Evolutionary conservation across 2,113 vertebrate genomes (phyloP), one percentile per base, ranked within the genome.

Genomic region (Accipiter virgatus): DNA sequence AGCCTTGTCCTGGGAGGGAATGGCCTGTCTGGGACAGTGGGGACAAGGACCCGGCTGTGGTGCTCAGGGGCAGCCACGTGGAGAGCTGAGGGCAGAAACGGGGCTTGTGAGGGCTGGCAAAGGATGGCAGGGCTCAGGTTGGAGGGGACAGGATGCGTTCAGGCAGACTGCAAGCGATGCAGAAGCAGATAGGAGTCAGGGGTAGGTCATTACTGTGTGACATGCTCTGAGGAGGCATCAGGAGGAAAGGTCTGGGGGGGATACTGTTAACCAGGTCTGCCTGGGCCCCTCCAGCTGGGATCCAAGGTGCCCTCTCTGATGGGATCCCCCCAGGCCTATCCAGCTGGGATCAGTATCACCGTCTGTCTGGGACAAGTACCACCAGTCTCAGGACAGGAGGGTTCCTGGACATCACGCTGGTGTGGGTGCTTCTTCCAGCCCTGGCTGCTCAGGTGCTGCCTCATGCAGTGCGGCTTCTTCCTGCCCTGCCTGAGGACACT

Each of bases 41-140:
- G 65, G 83, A 38, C 0, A 1, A 48, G 34, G 58, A 19, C 45
- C 47, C 0, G 0, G 38, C 59, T 29, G 29, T 27, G 52, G 47
- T 36, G 74, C 47, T 56, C 8, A 16, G 52, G 53, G 50, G 36
- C 11, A 55, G 52, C 45, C 6, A 9, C 0, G 1, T 59, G 83
- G 59, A 38, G 74, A 48, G 25, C 52, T 38, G 56, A 32, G 53
- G 55, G 32, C 55, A 50, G 36, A 18, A 43, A 22, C 0, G 2
- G n/a, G 52, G 23, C 53, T 45, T 14, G 29, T 12, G 63, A 26
- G 58, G 81, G 29, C 48, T 79, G 71, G 78, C 34, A 52, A 32
- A 58, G 48, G 55, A 10, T 19, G 67, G 38, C 62, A 42, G 43
- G 13, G 32, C 72, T 36, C 26, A 12, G 81, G n/a, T 18, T 47